Evolutionary conservation across 1,140 invertebrate species (phyloP).

Genomic region (Pogonomyrmex californicus): DNA sequence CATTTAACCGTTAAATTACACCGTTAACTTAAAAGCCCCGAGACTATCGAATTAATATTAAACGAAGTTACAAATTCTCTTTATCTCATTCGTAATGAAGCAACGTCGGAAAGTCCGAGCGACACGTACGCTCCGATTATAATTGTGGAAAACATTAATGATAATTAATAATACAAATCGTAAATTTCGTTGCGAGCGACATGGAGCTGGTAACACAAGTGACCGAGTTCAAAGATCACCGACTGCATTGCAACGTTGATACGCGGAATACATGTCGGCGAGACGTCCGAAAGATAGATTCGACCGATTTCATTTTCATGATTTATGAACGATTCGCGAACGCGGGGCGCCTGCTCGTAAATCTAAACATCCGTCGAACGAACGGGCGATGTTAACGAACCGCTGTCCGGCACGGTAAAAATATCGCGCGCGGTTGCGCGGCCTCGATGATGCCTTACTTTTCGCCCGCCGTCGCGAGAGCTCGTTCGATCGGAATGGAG

Average conservation of each 20-base stretch:
- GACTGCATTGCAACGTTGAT: conserved; percentile 1
- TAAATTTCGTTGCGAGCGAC: conserved; percentile 9
- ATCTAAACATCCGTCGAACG: conserved; percentile 44
- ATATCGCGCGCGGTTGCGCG: conserved; percentile 55
- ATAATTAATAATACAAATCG: conserved; percentile 15
- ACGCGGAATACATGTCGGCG: not conserved
- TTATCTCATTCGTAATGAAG: not conserved
- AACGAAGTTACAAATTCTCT: conserved; percentile 2
- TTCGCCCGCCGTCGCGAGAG: not conserved
- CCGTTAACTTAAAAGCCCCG: not conserved
- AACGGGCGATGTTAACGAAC: conserved; percentile 68
- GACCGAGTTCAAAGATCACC: not conserved
- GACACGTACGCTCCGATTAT: not conserved
- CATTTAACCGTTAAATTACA: not conserved
- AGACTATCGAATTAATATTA: not conserved
- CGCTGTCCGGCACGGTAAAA: conserved; percentile 63
- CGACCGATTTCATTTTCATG: conserved; percentile 62
- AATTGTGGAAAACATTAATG: conserved; percentile 14
- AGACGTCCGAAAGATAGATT: conserved; percentile 50
- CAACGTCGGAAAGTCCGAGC: not conserved
- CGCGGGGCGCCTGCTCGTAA: conserved; percentile 46
- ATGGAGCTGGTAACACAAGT: not conserved
- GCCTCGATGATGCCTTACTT: conserved; percentile 28
- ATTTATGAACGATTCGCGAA: conserved; percentile 54
- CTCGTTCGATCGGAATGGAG: conserved; percentile 32